Conservation (phyloP, 2,797 vertebrate species). For the Argentina silus region DNA sequence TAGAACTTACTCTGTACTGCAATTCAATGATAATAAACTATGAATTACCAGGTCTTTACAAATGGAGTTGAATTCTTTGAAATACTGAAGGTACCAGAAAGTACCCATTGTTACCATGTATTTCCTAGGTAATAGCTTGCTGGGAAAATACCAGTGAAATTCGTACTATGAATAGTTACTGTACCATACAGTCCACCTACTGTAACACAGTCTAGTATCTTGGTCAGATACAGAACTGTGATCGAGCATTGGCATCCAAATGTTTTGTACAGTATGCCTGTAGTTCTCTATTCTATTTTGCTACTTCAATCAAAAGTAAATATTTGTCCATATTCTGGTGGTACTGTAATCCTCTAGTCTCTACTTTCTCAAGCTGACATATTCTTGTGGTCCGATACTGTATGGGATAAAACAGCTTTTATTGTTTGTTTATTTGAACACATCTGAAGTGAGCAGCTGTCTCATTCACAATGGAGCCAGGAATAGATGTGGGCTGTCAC, state of each 20-base stretch:
- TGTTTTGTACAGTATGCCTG: neutral
- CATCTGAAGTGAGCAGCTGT: constrained; percentile 9
- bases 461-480: constrained; percentile 5
- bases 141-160: no score
- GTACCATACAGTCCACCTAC: no score
- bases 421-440: constrained; percentile 6
- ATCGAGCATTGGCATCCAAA: neutral
- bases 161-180: no score
- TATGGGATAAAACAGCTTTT: neutral
- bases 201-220: neutral
- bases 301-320: constrained; percentile 2
- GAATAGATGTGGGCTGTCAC: neutral
- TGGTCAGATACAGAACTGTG: neutral
- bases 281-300: neutral
- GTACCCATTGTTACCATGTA: no score
- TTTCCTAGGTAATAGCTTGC: no score
- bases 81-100: no score
- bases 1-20: no score
- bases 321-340: neutral
- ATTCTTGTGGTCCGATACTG: neutral
- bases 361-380: constrained; percentile 42
- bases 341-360: constrained; percentile 58
- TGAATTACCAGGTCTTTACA: no score
- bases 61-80: no score
- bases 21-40: no score